phyloP scores from a whole-genome alignment of 2,888 invertebrate genomes.

The Diplazon laetatorius region DNA sequence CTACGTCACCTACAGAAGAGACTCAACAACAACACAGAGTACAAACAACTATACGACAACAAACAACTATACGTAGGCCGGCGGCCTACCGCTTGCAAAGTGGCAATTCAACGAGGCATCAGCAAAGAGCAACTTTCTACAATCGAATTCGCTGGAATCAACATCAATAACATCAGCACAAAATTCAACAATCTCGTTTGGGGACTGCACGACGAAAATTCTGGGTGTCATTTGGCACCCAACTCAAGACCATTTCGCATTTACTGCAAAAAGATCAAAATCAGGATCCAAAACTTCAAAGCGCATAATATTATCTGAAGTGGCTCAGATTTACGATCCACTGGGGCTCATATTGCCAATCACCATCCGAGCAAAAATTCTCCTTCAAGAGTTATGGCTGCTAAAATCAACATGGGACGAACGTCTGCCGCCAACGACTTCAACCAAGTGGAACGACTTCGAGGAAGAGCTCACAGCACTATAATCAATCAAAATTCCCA shows the following conservation, averaged over 20 bases:
- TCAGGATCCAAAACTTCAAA: neutral
- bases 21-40: too few species aligned
- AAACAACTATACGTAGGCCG: too few species aligned
- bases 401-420: conserved; percentile 55
- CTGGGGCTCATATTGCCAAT: neutral
- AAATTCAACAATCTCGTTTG: too few species aligned
- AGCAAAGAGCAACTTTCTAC: too few species aligned
- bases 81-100: too few species aligned
- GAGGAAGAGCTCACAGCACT: conserved; percentile 13
- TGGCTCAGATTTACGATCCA: neutral
- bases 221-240: too few species aligned
- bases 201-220: too few species aligned
- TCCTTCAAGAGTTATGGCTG: neutral
- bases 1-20: too few species aligned
- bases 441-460: conserved; percentile 9
- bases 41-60: too few species aligned
- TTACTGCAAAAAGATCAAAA: neutral
- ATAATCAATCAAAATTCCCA: conserved; percentile 4
- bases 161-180: too few species aligned
- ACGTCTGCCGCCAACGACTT: conserved; percentile 10
- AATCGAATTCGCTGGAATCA: too few species aligned
- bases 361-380: neutral
- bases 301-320: conserved; percentile 22
- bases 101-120: too few species aligned
- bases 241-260: neutral